A percentile compares a stretch with the other conserved stretches of the same genome.
Conservation (phyloP, 2,888 invertebrate genomes). For the Exephanes ischioxanthus region DNA sequence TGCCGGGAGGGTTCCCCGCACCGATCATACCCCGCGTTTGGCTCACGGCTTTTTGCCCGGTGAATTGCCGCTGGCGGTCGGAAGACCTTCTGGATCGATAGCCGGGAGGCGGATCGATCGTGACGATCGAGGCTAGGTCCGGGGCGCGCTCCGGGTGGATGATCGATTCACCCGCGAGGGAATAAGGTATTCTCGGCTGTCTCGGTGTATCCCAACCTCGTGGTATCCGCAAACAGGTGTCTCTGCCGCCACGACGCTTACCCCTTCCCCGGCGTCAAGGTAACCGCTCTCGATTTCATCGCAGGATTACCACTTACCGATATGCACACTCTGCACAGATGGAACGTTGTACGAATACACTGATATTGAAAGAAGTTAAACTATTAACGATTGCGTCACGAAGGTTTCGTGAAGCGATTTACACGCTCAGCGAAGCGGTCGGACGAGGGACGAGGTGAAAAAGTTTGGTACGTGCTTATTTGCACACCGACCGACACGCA, state of each 20-base stretch:
- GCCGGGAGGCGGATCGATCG: constrained; percentile 49
- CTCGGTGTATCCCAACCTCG: constrained; percentile 2
- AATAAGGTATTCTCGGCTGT: constrained; percentile 29
- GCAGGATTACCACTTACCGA: not conserved
- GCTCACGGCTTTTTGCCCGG: constrained; percentile 13
- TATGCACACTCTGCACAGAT: not conserved
- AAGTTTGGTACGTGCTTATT: constrained; percentile 24
- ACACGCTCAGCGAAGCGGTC: constrained; percentile 34
- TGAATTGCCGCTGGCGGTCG: constrained; percentile 52
- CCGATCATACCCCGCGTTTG: constrained; percentile 29
- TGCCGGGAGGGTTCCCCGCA: not conserved
- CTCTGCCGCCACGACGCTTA: constrained; percentile 5
- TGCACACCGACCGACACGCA: not conserved
- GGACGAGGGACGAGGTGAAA: not conserved
- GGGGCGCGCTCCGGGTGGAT: constrained; percentile 34
- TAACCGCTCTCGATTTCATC: constrained; percentile 44
- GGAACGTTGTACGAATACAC: not conserved
- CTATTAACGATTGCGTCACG: constrained; percentile 56
- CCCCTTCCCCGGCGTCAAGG: constrained; percentile 28
- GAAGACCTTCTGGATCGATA: constrained; percentile 61
- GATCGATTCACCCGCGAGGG: constrained; percentile 54
- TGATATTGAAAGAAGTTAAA: constrained; percentile 6
- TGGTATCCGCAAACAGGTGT: constrained; percentile 48
- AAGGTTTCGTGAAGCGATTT: constrained; percentile 44
- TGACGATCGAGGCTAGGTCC: constrained; percentile 59